These are phyloP conservation scores for Allygus modestus DNA, from an alignment of 2,888 invertebrate genomes.

Conservation along the genomic window DNA sequence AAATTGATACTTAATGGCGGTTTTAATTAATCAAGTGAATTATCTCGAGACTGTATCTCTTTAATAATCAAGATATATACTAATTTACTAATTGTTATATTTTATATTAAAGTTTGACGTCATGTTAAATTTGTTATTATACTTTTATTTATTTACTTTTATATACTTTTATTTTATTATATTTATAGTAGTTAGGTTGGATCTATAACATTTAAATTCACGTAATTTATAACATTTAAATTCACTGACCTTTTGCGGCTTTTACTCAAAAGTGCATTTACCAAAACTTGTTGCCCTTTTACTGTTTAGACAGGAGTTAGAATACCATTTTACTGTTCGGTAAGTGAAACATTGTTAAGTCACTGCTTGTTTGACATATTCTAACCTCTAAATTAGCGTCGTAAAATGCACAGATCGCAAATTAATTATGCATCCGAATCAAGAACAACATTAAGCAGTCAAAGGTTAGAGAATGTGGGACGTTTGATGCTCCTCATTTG, in stretches of 20 bases:
- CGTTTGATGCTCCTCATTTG: background rate
- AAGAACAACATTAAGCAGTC: background rate
- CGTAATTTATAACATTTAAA: too few species aligned
- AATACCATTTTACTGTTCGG: background rate
- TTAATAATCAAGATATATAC: too few species aligned
- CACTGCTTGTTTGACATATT: background rate
- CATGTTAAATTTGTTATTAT: too few species aligned
- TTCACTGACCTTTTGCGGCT: background rate
- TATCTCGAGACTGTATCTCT: too few species aligned
- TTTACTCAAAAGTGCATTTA: background rate
- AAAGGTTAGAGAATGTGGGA: background rate
- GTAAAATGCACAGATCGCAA: background rate
- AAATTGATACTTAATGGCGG: too few species aligned
- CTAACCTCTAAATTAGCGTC: background rate
- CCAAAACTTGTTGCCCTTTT: conserved; percentile 2
- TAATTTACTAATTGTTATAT: too few species aligned
- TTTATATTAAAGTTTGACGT: too few species aligned
- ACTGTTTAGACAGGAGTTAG: background rate
- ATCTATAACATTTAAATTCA: too few species aligned
- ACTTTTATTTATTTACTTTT: too few species aligned
- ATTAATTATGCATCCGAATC: background rate
- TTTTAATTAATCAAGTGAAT: too few species aligned
- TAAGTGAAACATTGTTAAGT: background rate
- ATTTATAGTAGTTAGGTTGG: too few species aligned
- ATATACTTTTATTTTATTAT: too few species aligned